A percentile compares a stretch with the other conserved stretches of the same genome.
phyloP scores from a whole-genome alignment of 2,888 invertebrate species.

The Plusia festucae region DNA sequence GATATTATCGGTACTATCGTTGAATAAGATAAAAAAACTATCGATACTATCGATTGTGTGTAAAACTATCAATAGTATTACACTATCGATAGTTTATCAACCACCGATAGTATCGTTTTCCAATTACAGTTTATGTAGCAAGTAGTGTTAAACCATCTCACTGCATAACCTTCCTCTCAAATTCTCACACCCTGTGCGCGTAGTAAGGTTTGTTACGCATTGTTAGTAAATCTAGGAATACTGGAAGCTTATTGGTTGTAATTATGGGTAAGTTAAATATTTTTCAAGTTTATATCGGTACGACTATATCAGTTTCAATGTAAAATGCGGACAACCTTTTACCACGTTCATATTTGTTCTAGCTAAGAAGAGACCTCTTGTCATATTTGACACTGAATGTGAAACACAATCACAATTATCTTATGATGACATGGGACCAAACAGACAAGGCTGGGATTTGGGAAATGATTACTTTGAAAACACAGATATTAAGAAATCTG shows the following conservation, averaged over 20 bases:
- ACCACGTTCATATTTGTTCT: constrained; percentile 4
- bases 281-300: neutral
- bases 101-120: constrained; percentile 4
- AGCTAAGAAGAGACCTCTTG: constrained; percentile 7
- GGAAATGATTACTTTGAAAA: constrained; percentile 2
- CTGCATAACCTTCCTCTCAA: no score
- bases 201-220: neutral
- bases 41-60: constrained; percentile 1
- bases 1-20: constrained; percentile 7
- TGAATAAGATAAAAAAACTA: neutral
- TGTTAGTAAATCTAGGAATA: neutral
- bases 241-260: neutral
- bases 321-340: neutral
- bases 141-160: neutral
- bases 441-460: constrained; percentile 2
- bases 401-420: constrained; percentile 6
- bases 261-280: constrained; percentile 2
- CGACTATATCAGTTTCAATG: neutral
- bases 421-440: neutral
- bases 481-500: neutral
- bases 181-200: neutral
- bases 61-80: neutral
- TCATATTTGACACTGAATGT: constrained; percentile 3
- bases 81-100: constrained; percentile 1
- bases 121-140: constrained; percentile 1